A percentile compares a stretch with the other conserved stretches of the same genome.
Evolutionary conservation across 2,797 vertebrate genomes (phyloP).

Genomic region (Coluber constrictor): DNA sequence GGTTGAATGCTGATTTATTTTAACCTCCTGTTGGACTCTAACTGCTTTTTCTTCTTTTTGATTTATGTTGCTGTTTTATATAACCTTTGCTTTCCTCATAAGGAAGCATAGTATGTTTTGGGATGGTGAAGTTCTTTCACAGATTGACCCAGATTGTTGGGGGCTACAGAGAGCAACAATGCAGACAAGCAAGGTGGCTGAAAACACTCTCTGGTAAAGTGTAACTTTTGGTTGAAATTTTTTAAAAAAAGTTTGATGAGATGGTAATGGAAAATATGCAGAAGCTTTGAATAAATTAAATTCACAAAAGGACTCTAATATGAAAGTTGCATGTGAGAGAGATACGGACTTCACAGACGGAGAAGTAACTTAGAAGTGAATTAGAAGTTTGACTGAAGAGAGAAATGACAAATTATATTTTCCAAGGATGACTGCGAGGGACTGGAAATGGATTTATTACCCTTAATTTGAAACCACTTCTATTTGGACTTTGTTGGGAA

Average conservation of each 20-base stretch:
- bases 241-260: not conserved
- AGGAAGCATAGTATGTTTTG: not conserved
- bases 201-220: not conserved
- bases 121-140: not conserved
- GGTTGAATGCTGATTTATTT: not conserved
- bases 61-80: not conserved
- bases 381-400: not conserved
- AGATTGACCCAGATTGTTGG: too few species aligned
- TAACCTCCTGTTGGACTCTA: not conserved
- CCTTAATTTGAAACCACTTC: not conserved
- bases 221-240: not conserved
- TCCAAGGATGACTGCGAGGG: not conserved
- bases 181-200: not conserved
- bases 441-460: not conserved
- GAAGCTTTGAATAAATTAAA: not conserved
- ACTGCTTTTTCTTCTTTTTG: not conserved
- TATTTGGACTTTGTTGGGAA: not conserved
- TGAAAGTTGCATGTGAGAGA: not conserved
- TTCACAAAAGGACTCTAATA: not conserved
- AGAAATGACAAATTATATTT: not conserved
- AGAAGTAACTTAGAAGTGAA: not conserved
- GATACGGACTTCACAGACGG: not conserved
- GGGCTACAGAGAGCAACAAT: not conserved
- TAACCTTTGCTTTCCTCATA: not conserved
- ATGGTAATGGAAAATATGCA: not conserved